Conservation (phyloP, 2,113 vertebrate species). For the Montifringilla adamsi region DNA sequence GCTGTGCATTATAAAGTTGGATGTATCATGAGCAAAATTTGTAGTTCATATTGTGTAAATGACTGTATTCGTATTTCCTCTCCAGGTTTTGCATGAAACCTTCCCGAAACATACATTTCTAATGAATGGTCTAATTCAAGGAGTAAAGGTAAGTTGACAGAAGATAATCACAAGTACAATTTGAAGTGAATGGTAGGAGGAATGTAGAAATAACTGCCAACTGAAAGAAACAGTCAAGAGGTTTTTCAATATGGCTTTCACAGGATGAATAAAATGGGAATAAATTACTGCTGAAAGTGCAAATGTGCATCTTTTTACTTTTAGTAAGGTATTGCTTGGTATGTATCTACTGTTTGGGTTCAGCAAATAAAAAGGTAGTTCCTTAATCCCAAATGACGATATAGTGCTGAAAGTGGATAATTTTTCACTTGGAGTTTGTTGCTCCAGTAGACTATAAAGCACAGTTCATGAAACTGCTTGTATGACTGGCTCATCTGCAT, state of each 20-base stretch:
- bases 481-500: neutral
- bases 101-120: constrained; percentile 89
- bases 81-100: constrained; percentile 84
- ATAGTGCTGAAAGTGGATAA: neutral
- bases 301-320: neutral
- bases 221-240: neutral
- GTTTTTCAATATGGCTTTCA: neutral
- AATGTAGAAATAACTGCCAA: neutral
- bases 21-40: neutral
- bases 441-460: neutral
- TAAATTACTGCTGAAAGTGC: neutral
- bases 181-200: neutral
- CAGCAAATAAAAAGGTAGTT: neutral
- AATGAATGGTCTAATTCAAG: constrained; percentile 89
- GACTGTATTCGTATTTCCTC: neutral
- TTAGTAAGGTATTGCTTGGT: neutral
- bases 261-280: neutral
- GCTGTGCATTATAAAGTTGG: neutral
- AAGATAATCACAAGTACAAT: neutral
- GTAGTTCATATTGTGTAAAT: neutral
- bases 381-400: neutral
- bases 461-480: neutral
- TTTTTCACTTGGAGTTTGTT: neutral
- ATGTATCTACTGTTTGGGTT: neutral
- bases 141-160: constrained; percentile 79